Evolutionary conservation across 2,888 invertebrate species (phyloP), one percentile per base, ranked within the genome.

Genomic region (Melikaiella ostensackeni): DNA sequence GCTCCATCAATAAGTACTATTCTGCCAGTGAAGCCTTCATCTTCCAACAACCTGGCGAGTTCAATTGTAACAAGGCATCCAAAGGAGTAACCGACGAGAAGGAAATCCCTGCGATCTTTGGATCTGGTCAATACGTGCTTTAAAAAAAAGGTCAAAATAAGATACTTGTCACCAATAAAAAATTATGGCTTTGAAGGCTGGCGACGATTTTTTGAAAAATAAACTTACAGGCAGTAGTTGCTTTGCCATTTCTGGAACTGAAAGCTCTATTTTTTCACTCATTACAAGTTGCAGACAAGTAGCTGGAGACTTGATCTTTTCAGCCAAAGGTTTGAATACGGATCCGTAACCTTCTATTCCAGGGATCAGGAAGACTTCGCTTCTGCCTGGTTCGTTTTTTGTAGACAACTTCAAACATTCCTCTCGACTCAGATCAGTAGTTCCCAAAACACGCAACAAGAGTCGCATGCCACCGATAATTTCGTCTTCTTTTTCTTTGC

Each of bases 51-150:
- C 11, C 94, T 92, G 6, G 95, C 96, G 79, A 98, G 92, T 89
- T 98, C 96, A 77, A 98, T 91, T 0, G 96, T 95, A 27, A 98
- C 92, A 30, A 96, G 91, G 0, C 95, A 93, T 63, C 99, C 99
- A 88, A 95, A 98, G 19, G 98, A 99, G 92, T 99, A 98, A 2
- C 96, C 98, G 19, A 96, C 94, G 1, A 99, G 89, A 78, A 94
- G 94, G 92, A 96, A 98, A 0, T 87, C 82, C 64, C 84, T 81
- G 11, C 86, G 85, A 46, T 66, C 78, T 75, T 88, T 84, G 27
- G 76, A 88, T 16, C 93, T 92, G 59, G 93, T 91, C 76, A 93
- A 92, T 13, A 96, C 93, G 84, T 94, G 92, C 95, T 96, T 87
- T 11, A 80, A 75, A 55, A 5, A 70, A 35, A 42, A 35, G 5